phyloP scores from a whole-genome alignment of 2,797 vertebrate genomes.

The Bryconaethiops microstoma region DNA sequence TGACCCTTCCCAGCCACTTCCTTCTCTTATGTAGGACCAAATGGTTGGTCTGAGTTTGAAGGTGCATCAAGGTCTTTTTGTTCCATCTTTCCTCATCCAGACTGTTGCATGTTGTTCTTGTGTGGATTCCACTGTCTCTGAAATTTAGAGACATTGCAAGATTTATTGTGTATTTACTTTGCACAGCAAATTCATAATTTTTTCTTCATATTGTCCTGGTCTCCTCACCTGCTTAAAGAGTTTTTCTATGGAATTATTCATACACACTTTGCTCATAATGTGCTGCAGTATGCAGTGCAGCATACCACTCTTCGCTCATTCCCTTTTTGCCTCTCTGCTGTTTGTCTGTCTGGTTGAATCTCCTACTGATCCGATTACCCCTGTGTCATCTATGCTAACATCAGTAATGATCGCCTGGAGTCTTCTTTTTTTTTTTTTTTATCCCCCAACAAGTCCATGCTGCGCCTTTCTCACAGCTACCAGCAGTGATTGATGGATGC shows the following conservation, averaged over 20 bases:
- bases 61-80: not conserved
- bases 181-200: not conserved
- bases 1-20: not conserved
- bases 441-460: not conserved
- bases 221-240: not conserved
- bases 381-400: constrained; percentile 3
- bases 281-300: not conserved
- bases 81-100: not conserved
- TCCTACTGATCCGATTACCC: constrained; percentile 13
- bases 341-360: constrained; percentile 5
- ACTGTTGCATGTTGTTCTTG: not conserved
- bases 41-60: not conserved
- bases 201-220: not conserved
- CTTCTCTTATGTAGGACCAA: not conserved
- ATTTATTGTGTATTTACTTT: no score
- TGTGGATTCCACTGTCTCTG: no score
- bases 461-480: not conserved
- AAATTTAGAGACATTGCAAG: no score
- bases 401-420: not conserved
- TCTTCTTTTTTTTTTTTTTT: not conserved
- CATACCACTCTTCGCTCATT: not conserved
- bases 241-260: not conserved
- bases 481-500: constrained; percentile 9
- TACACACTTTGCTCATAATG: not conserved
- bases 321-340: not conserved